phyloP scores from a whole-genome alignment of 2,113 vertebrate species.

The Bothrops jararaca region DNA sequence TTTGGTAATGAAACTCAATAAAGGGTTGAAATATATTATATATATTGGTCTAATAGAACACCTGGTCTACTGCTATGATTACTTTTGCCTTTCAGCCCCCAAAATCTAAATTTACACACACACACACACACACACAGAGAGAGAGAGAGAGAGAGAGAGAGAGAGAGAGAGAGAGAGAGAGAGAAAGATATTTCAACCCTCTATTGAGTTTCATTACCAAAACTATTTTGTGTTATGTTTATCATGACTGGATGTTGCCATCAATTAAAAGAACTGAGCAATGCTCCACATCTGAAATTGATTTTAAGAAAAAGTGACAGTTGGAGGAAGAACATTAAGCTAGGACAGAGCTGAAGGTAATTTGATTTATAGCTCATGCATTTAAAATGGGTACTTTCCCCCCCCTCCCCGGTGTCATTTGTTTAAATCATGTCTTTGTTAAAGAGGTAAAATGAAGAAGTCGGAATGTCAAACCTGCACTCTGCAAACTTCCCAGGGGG shows the following conservation, averaged over 20 bases:
- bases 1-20: too few species aligned
- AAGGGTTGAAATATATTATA: too few species aligned
- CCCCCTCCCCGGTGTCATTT: slow-evolving; percentile 33
- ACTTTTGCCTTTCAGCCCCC: too few species aligned
- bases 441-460: slow-evolving; percentile 53
- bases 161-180: too few species aligned
- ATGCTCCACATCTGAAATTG: slow-evolving; percentile 62
- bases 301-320: slow-evolving; percentile 67
- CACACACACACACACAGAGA: too few species aligned
- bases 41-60: too few species aligned
- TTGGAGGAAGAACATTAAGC: slow-evolving; percentile 56
- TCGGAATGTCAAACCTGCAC: slow-evolving; percentile 42
- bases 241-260: slow-evolving; percentile 56
- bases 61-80: too few species aligned
- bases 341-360: slow-evolving; percentile 63
- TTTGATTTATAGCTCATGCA: slow-evolving; percentile 71
- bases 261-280: slow-evolving; percentile 62
- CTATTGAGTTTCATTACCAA: slow-evolving; percentile 49
- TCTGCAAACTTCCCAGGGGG: not conserved
- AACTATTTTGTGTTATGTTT: slow-evolving; percentile 62
- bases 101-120: too few species aligned
- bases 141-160: too few species aligned
- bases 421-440: slow-evolving; percentile 56
- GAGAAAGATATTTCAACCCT: slow-evolving; percentile 33
- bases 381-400: slow-evolving; percentile 56